Evolutionary conservation across 2,113 vertebrate species (phyloP).

Genomic region (Indicator maculatus): DNA sequence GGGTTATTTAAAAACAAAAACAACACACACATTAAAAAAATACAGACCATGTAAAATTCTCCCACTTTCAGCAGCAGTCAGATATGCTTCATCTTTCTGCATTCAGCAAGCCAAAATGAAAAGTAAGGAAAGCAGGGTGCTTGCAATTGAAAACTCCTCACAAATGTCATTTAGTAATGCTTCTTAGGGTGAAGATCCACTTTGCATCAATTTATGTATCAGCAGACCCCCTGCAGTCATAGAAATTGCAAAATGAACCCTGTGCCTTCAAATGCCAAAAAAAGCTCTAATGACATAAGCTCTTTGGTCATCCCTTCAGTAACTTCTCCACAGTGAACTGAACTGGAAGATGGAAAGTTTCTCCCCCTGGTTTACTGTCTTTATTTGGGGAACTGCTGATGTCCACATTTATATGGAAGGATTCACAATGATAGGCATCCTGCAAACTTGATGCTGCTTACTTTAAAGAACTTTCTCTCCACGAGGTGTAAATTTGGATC

Average conservation of each 20-base stretch:
- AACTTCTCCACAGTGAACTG: neutral
- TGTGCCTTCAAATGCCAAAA: neutral
- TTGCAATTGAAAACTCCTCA: neutral
- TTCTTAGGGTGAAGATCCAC: neutral
- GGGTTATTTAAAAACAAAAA: neutral
- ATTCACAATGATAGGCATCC: neutral
- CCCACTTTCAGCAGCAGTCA: neutral
- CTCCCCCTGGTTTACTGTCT: neutral
- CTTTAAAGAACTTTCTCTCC: neutral
- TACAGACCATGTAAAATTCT: neutral
- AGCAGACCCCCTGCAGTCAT: neutral
- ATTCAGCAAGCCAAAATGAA: neutral
- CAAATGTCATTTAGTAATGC: neutral
- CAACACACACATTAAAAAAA: neutral
- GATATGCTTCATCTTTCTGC: neutral
- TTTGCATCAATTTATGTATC: neutral
- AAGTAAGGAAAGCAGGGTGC: neutral
- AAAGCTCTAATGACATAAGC: neutral
- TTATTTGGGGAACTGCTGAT: neutral
- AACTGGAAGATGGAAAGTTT: neutral
- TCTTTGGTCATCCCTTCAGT: neutral
- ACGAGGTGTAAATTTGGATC: neutral
- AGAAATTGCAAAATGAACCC: neutral
- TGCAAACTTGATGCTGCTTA: neutral
- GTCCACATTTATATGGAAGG: rapidly evolving